Evolutionary conservation across 2,888 invertebrate genomes (phyloP), one percentile per base, ranked within the genome.

Genomic region (Zhuqinia jingwanae): DNA sequence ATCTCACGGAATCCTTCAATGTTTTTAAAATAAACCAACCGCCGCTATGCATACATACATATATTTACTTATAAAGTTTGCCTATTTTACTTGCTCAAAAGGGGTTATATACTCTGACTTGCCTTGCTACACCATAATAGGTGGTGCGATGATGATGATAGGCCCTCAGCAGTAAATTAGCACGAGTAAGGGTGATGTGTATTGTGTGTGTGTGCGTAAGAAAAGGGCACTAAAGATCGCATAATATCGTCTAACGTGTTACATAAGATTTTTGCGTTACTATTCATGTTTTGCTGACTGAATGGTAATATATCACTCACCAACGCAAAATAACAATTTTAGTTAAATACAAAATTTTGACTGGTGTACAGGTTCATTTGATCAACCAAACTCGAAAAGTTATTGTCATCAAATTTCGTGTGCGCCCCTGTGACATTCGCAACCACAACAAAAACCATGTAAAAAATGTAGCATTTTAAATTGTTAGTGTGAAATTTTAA

Each of bases 91-190:
- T 63, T n/a, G 30, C n/a, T 63, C 30, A 20, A 63, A 63, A 10
- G 30, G 63, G 68, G n/a, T n/a, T n/a, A n/a, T n/a, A n/a, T n/a
- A n/a, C n/a, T n/a, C 30, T 56, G 27, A 13, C 17, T 65, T 65
- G 63, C 83, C 83, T 83, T 83, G 76, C 60, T 65, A n/a, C n/a
- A 53, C 83, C 83, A 76, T 83, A 83, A 68, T 76, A 65, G 83
- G 83, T 76, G 25, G 63, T n/a, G 75, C 10, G 42, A 17, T 77
- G 78, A 53, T 3, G n/a, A 53, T 17, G 45, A 22, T 53, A 47
- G 68, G 42, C 68, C 68, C 47, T 68, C 47, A 42, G 30, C n/a
- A n/a, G n/a, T n/a, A n/a, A n/a, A n/a, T n/a, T 10, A 22, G 42
- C 3, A 45, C 10, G 13, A 10, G 10, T 22, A 2, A 42, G 22